These are phyloP conservation scores for Aegithalos caudatus DNA, from an alignment of 2,113 vertebrate species.

Conservation along the genomic window DNA sequence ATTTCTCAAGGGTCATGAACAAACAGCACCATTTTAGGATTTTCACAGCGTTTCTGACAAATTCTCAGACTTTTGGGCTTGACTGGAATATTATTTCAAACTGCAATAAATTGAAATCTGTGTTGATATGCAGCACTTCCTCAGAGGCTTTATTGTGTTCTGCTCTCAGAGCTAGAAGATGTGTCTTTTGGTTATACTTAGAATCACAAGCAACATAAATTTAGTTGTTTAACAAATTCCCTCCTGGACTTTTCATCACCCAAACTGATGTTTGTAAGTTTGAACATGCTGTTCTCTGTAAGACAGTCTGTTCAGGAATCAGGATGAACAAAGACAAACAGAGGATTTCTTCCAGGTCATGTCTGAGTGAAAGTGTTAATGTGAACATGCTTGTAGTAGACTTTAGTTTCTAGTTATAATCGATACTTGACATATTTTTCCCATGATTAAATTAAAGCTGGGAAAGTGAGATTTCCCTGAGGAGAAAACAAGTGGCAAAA, in stretches of 20 bases:
- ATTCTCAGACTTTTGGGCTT: not conserved
- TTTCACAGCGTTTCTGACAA: not conserved
- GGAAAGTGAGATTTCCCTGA: not conserved
- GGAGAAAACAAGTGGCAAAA: not conserved
- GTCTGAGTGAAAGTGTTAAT: not conserved
- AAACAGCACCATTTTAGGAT: not conserved
- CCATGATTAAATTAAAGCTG: constrained; percentile 29
- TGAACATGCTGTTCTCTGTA: not conserved
- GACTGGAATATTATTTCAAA: not conserved
- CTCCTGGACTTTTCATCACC: constrained; percentile 23
- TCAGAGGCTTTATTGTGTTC: not conserved
- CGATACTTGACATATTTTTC: constrained; percentile 16
- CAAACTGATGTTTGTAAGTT: constrained; percentile 1
- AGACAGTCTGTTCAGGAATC: not conserved
- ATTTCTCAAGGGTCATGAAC: not conserved
- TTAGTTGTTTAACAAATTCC: constrained; percentile 19
- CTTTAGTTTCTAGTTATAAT: constrained; percentile 19
- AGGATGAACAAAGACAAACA: not conserved
- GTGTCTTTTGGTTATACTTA: not conserved
- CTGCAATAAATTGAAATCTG: not conserved
- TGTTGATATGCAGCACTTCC: not conserved
- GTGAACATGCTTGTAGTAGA: not conserved
- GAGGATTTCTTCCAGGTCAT: constrained; percentile 32
- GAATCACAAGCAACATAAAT: not conserved
- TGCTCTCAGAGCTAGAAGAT: not conserved